Base-by-base conservation (phyloP, 2,888 invertebrate species). In the Acanthosoma haemorrhoidale region DNA sequence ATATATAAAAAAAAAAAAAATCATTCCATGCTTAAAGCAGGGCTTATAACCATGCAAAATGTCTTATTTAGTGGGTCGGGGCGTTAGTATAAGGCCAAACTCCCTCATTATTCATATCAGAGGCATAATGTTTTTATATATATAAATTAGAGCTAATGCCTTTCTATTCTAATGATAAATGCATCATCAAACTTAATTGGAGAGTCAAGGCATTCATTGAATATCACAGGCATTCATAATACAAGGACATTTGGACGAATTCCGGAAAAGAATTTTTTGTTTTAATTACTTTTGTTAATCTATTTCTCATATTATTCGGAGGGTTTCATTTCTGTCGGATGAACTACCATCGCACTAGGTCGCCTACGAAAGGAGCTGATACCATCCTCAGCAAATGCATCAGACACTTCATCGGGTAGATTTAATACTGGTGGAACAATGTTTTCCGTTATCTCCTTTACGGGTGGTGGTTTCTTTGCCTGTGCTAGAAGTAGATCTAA, bases 311-410 rank as follows among this genome's bases (percentile, higher is more conserved):
- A 29, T 18, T 34, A 60, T 16, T 60, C 18, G 15, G 29, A n/a
- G 69, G 72, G 70, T 51, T 71, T 73, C 72, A 73, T 73, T 29
- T 71, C 71, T 0, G 72, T 73, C 11, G 72, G 72, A 39, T 73
- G 72, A 31, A 68, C 60, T 29, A 73, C 61, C 18, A 72, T 36
- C 16, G 39, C 29, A 29, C 29, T 21, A 31, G 51, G n/a, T 41
- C 36, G 15, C 4, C 51, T 29, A 32, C 16, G 16, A n/a, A 67
- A 8, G 15, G 4, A 1, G 13, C 18, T 3, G 32, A 29, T 31
- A 15, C 25, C 66, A 18, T 43, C 43, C 16, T 67, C 51, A 1
- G 67, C 29, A 34, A 67, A 67, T 25, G 43, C 36, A 9, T 67
- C 67, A 1, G 43, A 13, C 11, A 34, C 36, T 13, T 67, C 67